A percentile compares a stretch with the other conserved stretches of the same genome.
phyloP scores from a whole-genome alignment of 2,113 vertebrate species.

The Phyllostomus discolor region DNA sequence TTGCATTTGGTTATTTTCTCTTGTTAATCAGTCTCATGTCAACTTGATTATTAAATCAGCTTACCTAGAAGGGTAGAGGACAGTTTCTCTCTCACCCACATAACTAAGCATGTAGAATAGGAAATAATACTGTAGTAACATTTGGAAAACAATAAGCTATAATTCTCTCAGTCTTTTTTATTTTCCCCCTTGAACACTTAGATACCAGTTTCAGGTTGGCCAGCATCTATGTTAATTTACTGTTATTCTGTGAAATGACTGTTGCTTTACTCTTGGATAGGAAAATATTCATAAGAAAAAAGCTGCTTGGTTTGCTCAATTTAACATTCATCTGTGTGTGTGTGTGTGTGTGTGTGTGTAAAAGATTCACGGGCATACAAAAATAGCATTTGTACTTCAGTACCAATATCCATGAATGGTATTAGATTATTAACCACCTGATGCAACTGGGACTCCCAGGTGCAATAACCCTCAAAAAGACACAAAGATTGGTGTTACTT shows the following conservation, averaged over 20 bases:
- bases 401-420: neutral
- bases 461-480: neutral
- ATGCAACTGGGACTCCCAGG: neutral
- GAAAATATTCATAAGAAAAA: neutral
- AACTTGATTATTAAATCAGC: neutral
- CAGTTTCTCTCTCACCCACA: no score
- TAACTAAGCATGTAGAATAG: neutral
- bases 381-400: neutral
- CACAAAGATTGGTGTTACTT: neutral
- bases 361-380: neutral
- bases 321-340: neutral
- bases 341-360: neutral
- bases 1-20: neutral
- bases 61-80: neutral
- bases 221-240: neutral
- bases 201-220: neutral
- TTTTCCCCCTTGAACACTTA: neutral
- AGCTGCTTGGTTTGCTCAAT: neutral
- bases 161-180: neutral
- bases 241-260: neutral
- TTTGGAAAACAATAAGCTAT: neutral
- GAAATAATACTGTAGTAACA: neutral
- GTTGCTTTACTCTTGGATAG: neutral
- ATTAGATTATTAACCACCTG: neutral
- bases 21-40: neutral